Evolutionary conservation across 2,888 invertebrate genomes (phyloP), one percentile per base, ranked within the genome.

Genomic region (Rutpela maculata): DNA sequence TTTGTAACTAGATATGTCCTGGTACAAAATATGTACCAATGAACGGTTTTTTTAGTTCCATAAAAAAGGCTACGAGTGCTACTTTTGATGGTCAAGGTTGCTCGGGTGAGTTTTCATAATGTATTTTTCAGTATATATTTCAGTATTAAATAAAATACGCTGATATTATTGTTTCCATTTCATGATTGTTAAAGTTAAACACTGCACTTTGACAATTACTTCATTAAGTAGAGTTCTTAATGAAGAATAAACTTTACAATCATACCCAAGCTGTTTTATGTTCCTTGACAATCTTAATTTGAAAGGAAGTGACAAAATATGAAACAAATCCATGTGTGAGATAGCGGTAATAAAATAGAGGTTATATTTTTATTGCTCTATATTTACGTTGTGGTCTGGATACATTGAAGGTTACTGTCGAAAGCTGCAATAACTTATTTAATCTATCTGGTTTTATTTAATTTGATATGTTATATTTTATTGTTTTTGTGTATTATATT

Each of bases 1-100:
- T 81, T 77, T 38, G 76, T 57, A 69, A 80, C 75, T 80, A 83
- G 85, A 80, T 78, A 86, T 87, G 85, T 80, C 74, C 81, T 76
- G 77, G 83, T 82, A 78, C 82, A 84, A 81, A 80, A 76, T 79
- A 85, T 86, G 86, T 85, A 86, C 88, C 84, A 85, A 89, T 89
- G 89, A 89, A 88, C 87, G 88, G 87, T 81, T 85, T 90, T 82
- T 87, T 90, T 82, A 89, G 86, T 86, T 88, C 89, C n/a, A 87
- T 90, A 81, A 90, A 88, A 82, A 89, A 85, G 82, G 88, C 89
- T 84, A 88, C 89, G 76, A 81, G 78, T 78, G 81, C 80, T 76
- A 78, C 75, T 74, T 74, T 78, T 72, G 80, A 82, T 76, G 81
- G 79, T 78, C 76, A 81, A 75, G 80, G 75, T 55, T 79, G 78